Evolutionary conservation across 2,888 invertebrate genomes (phyloP).

Genomic region (Drosophila sordidula): DNA sequence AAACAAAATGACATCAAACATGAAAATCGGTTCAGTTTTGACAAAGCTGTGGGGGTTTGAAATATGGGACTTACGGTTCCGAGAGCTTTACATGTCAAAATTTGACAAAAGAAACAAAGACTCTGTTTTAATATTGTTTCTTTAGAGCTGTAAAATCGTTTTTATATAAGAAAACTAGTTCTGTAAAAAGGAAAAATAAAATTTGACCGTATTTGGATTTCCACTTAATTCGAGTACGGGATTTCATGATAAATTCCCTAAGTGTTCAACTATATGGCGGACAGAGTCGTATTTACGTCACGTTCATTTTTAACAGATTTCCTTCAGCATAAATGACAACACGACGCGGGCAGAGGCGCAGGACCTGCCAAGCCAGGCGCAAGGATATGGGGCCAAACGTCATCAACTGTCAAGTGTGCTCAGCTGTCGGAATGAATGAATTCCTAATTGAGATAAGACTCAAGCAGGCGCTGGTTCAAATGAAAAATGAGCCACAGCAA

Average conservation of each 20-base stretch:
- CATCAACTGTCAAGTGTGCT: constrained; percentile 62
- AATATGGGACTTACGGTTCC: too few species aligned
- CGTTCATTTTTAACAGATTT: constrained; percentile 56
- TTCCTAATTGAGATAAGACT: constrained; percentile 76
- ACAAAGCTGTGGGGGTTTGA: too few species aligned
- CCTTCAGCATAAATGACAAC: constrained; percentile 7
- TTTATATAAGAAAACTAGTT: too few species aligned
- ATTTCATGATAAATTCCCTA: background rate
- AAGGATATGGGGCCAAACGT: constrained; percentile 26
- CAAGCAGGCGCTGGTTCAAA: constrained; percentile 43
- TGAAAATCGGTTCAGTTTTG: too few species aligned
- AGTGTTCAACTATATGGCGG: constrained; percentile 16
- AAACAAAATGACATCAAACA: too few species aligned
- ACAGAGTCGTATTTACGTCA: constrained; percentile 62
- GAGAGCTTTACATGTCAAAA: too few species aligned
- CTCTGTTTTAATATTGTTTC: too few species aligned
- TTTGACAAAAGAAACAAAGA: too few species aligned
- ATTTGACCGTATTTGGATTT: too few species aligned
- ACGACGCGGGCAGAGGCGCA: constrained; percentile 10
- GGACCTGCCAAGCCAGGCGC: constrained; percentile 5
- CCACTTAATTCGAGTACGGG: too few species aligned
- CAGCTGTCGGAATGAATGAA: constrained; percentile 62
- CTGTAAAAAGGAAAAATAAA: too few species aligned
- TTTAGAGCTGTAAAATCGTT: too few species aligned
- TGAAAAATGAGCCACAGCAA: constrained; percentile 62